A percentile compares a stretch with the other conserved stretches of the same genome.
Conservation (phyloP, 1,140 invertebrate genomes). For the Lepidurus apus region DNA sequence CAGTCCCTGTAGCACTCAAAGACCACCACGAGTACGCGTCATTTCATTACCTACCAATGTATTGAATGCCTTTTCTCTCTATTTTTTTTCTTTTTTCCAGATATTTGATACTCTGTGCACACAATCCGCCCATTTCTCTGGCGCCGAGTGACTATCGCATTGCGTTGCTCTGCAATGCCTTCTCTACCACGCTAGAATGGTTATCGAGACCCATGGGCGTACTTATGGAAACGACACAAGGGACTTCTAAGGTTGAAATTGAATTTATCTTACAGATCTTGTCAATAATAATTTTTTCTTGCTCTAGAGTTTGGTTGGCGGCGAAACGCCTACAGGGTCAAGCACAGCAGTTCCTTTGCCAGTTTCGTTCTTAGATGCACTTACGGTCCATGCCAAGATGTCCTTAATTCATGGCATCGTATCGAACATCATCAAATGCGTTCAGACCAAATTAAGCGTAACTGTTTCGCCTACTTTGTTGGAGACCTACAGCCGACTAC, state of each 20-base stretch:
- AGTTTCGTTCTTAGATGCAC: slow-evolving; percentile 87
- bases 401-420: slow-evolving; percentile 92
- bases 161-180: slow-evolving; percentile 88
- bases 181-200: slow-evolving; percentile 80
- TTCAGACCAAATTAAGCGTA: slow-evolving; percentile 74
- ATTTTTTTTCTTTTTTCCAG: slow-evolving; percentile 45
- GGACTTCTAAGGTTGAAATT: slow-evolving; percentile 46
- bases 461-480: slow-evolving; percentile 83
- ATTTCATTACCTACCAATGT: not conserved
- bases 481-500: slow-evolving; percentile 85
- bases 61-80: not conserved
- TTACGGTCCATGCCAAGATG: slow-evolving; percentile 96
- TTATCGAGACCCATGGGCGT: slow-evolving; percentile 75
- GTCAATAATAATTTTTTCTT: not conserved
- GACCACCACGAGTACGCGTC: not conserved
- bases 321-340: not conserved
- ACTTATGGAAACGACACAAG: slow-evolving; percentile 76
- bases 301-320: not conserved
- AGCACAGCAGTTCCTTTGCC: slow-evolving; percentile 71
- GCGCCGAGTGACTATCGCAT: slow-evolving; percentile 71
- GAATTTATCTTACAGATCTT: not conserved
- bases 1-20: slow-evolving; percentile 1
- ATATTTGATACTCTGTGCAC: slow-evolving; percentile 67
- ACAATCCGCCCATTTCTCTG: slow-evolving; percentile 38
- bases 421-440: slow-evolving; percentile 78